Base-by-base conservation (phyloP, 2,888 invertebrate species). In the Xestobium rufovillosum region DNA sequence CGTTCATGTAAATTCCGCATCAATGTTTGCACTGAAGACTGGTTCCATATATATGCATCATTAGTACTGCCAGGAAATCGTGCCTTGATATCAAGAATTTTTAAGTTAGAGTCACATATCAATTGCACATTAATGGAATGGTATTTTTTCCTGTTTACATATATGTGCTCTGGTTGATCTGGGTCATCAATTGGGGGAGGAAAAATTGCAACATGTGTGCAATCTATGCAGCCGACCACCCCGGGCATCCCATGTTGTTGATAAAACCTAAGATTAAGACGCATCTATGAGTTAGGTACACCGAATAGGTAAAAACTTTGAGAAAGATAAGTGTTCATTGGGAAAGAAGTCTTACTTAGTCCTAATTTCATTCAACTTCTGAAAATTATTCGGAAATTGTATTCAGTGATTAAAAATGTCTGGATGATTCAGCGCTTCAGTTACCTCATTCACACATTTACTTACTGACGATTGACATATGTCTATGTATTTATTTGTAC, bases 111-210 rank as follows among this genome's bases (percentile, higher is more conserved):
- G 23, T 23, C 31, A 25, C 26, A 33, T 34, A 49, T 44, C 34
- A 48, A 12, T 39, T 49, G 48, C 10, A 45, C 43, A 36, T 50
- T 49, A 6, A 49, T 37, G 2, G 42, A 44, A 36, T 50, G 45
- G 36, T 46, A 50, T 30, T 29, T 35, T 36, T 47, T 49, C 13
- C 47, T 29, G 26, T 49, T 48, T 2, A 48, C 35, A 40, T 49
- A 50, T 16, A 42, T 34, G 26, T 43, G 38, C 34, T 11, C 28
- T n/a, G 28, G 28, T 8, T 28, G 8, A 8, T 28, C 9, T 9
- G 8, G n/a, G 11, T 47, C 46, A 1, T 39, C 34, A 13, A 11
- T 29, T 8, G 36, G 33, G 15, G 44, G 48, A 19, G n/a, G n/a
- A n/a, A n/a, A n/a, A n/a, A n/a, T n/a, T n/a, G n/a, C n/a, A n/a